Evolutionary conservation across 2,888 invertebrate genomes (phyloP), one percentile per base, ranked within the genome.

Genomic region (Pseudoips prasinana): DNA sequence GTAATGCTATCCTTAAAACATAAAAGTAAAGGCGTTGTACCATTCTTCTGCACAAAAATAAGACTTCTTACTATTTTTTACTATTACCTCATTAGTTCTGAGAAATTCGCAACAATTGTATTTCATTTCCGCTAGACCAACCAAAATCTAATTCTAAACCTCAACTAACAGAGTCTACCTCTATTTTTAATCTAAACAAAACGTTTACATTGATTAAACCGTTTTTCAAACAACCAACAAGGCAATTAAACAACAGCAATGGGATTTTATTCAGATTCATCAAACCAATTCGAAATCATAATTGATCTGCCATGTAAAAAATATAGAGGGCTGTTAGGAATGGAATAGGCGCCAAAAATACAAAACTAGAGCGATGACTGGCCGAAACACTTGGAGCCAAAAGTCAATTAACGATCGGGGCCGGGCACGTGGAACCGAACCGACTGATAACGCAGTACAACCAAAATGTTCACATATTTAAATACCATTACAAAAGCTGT

Each of bases 211-310:
- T 70, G 77, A 79, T 73, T 76, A 72, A 74, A 78, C 77, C 76
- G 80, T 82, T 78, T 83, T 80, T 83, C 75, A 79, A 82, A 78
- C 74, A 66, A 60, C 70, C 79, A 82, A 82, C 84, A 63, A 84
- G 81, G 63, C 85, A 84, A 85, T 86, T 85, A 85, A 85, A 75
- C 81, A 84, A 83, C 65, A 73, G 78, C 84, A 83, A 84, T 85
- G 79, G 84, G 78, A 84, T 83, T 84, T 83, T 84, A 85, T 86
- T 87, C 82, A 84, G 81, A 83, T 86, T 81, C 86, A 85, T 86
- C 84, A 85, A 86, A 84, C 84, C 84, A 85, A 85, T 82, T 83
- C 75, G 81, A 76, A 80, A 85, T 86, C 85, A 85, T 86, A 87
- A 87, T 87, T 85, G 87, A 86, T 85, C 86, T 81, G 78, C 68